Evolutionary conservation across 2,113 vertebrate species (phyloP), one percentile per base, ranked within the genome.

Genomic region (Lophotis ruficrista): DNA sequence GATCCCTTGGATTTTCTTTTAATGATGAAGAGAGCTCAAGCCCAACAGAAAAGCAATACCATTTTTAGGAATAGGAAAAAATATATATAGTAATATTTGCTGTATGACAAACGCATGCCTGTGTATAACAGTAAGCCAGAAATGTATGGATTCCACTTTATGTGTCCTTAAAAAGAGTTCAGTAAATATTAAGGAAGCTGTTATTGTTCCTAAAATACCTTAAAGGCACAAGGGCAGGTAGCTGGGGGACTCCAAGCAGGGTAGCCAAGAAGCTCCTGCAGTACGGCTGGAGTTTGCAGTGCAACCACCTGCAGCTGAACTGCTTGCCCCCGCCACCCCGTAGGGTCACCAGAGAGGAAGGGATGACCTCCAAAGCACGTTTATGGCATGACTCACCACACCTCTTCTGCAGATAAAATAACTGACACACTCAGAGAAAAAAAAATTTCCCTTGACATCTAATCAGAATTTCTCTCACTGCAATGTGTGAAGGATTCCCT

Each of bases 151-250:
- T 81, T 79, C 21, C 4, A 54, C 10, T 87, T 88, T 27, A 47
- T 20, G 19, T 79, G 65, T 81, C 85, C 89, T 90, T 94, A 80
- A 78, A 76, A 87, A 81, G n/a, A 77, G 70, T 76, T 93, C 81
- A 78, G 21, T 73, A 85, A 88, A 71, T 87, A 66, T 76, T 82
- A 79, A 86, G 21, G 70, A 89, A 81, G 16, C 17, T 75, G 37
- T 83, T 70, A 80, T 41, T 88, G 80, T 75, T 83, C 60, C 82
- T 62, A 51, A 79, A 80, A 83, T 89, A 77, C 60, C 61, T 84
- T 78, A 31, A 73, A 89, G 64, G 76, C 56, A 70, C 69, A 66
- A 58, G 60, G 50, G 50, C 62, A 85, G 61, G 70, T 24, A 77
- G 68, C 47, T 76, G 62, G 62, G 50, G 65, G 68, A 66, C 61